phyloP scores from a whole-genome alignment of 2,797 vertebrate species.

The Erethizon dorsatum region DNA sequence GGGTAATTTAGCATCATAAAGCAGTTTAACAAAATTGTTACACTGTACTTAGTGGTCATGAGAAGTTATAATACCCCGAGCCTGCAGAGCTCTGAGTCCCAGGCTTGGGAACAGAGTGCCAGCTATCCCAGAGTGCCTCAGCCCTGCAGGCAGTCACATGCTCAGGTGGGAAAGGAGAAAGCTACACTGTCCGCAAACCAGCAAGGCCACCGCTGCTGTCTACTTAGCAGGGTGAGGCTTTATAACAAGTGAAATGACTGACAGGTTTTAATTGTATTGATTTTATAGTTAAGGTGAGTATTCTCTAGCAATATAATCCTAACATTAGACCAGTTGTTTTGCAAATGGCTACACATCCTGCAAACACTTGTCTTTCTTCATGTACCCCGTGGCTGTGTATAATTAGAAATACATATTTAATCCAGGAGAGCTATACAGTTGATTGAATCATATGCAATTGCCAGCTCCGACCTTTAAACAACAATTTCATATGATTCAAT shows the following conservation, averaged over 20 bases:
- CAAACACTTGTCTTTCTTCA: neutral
- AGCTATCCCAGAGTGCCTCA: fast-evolving
- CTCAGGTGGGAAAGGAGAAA: neutral
- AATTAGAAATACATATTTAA: conserved; percentile 6
- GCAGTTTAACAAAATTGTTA: conserved; percentile 44
- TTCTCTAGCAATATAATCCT: neutral
- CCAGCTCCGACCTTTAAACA: neutral
- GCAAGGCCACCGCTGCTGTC: neutral
- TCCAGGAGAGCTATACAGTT: neutral
- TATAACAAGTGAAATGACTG: neutral
- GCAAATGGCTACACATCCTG: neutral
- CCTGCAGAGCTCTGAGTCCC: neutral
- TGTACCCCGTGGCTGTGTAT: neutral
- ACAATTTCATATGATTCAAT: conserved; percentile 2
- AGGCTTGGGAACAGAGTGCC: fast-evolving
- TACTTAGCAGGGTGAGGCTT: neutral
- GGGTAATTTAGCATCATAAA: conserved; percentile 65
- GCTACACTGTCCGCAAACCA: neutral
- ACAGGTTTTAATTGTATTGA: neutral
- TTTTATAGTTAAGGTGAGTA: neutral
- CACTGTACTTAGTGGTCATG: neutral
- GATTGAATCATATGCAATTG: neutral
- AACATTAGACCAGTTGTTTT: conserved; percentile 33
- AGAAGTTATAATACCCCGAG: neutral
- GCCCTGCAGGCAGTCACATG: fast-evolving